phyloP scores from a whole-genome alignment of 2,113 vertebrate genomes.

The Planiliza haematocheilus region DNA sequence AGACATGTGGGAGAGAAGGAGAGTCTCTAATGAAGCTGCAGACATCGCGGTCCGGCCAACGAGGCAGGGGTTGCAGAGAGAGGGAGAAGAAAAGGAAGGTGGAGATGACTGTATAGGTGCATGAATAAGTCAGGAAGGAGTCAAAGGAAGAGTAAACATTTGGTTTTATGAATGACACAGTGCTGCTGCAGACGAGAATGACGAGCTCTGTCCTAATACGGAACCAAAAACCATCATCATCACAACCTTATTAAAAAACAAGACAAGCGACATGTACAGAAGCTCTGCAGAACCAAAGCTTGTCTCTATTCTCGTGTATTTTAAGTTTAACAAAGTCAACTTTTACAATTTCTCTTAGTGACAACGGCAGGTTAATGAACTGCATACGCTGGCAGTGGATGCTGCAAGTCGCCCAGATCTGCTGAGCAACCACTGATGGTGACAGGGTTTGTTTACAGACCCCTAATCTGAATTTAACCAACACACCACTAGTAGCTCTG shows the following conservation, averaged over 20 bases:
- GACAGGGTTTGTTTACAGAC: too few species aligned
- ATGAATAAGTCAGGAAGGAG: constrained; percentile 36
- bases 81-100: constrained; percentile 1
- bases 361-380: too few species aligned
- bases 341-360: too few species aligned
- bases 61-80: constrained; percentile 20
- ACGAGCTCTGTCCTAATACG: background rate
- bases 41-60: constrained; percentile 31
- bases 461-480: too few species aligned
- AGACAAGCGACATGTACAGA: background rate
- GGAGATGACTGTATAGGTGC: constrained; percentile 1
- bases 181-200: constrained; percentile 2
- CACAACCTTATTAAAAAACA: background rate
- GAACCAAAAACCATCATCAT: constrained; percentile 8
- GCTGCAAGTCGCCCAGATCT: too few species aligned
- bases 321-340: background rate
- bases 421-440: too few species aligned
- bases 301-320: background rate
- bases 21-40: constrained; percentile 51
- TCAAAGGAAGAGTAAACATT: constrained; percentile 31
- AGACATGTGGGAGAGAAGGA: constrained; percentile 41
- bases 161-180: constrained; percentile 26
- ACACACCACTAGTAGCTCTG: too few species aligned
- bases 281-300: background rate
- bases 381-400: too few species aligned